Percentiles rank a stretch among this genome's conserved stretches.
These are phyloP conservation scores for Artibeus lituratus DNA, from an alignment of 2,797 vertebrate genomes.

Conservation along the genomic window DNA sequence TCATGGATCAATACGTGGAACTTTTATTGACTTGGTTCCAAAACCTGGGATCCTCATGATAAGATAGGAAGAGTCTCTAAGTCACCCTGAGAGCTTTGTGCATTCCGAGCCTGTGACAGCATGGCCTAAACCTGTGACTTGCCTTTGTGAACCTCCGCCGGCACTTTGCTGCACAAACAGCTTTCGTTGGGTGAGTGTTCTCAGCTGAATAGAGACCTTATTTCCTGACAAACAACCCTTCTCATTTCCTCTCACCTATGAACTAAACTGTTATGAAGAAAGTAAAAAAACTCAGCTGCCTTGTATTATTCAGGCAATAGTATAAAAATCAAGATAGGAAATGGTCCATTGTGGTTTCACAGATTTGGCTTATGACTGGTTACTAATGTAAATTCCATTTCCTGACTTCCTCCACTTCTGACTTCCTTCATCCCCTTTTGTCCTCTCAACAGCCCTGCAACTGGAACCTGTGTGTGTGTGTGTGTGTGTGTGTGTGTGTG, in stretches of 20 bases:
- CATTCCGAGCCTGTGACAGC: background rate
- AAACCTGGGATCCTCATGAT: background rate
- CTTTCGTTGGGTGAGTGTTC: constrained; percentile 5
- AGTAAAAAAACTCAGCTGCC: background rate
- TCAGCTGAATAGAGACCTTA: constrained; percentile 47
- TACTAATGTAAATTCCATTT: background rate
- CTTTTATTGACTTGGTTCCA: background rate
- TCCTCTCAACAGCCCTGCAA: background rate
- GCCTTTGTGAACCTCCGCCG: background rate
- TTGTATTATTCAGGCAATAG: background rate
- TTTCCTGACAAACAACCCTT: constrained; percentile 75
- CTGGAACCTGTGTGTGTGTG: background rate
- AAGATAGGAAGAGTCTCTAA: background rate
- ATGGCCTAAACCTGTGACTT: background rate
- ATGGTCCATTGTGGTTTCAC: background rate
- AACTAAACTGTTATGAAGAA: background rate
- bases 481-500: background rate
- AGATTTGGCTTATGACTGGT: background rate
- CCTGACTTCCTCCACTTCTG: background rate
- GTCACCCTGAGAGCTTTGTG: background rate
- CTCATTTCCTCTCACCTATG: constrained; percentile 60
- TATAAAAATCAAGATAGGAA: constrained; percentile 30
- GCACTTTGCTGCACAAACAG: background rate
- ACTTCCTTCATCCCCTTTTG: background rate
- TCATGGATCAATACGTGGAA: background rate